Percentiles rank a stretch among this genome's conserved stretches.
phyloP scores from a whole-genome alignment of 2,797 vertebrate genomes.

The Trematocara caparti region DNA sequence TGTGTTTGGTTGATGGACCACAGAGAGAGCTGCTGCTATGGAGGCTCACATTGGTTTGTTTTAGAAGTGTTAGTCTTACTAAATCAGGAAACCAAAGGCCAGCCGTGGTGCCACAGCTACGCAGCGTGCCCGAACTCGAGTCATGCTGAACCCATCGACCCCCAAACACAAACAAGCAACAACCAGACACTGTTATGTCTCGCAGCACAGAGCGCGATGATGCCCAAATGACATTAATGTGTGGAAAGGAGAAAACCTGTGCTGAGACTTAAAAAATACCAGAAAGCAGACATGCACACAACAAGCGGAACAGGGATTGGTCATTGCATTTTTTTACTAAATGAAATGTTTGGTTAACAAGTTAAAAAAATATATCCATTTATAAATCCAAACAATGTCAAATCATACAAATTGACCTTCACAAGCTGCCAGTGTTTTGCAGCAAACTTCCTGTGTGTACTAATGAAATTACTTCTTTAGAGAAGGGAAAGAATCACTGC shows the following conservation, averaged over 20 bases:
- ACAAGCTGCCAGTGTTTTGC: neutral
- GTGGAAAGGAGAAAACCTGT: neutral
- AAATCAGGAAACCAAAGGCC: slow-evolving; percentile 22
- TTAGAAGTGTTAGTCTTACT: slow-evolving; percentile 14
- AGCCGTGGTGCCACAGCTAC: slow-evolving; percentile 2
- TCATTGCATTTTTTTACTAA: neutral
- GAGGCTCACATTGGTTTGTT: slow-evolving; percentile 29
- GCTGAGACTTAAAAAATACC: neutral
- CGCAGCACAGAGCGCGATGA: neutral
- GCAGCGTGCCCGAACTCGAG: slow-evolving; percentile 5
- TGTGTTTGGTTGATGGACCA: neutral
- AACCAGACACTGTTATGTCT: neutral
- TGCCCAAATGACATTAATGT: neutral
- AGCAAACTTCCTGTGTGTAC: neutral
- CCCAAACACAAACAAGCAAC: slow-evolving; percentile 21
- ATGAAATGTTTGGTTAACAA: neutral
- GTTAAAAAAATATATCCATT: neutral
- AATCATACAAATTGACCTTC: neutral
- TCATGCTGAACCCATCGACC: slow-evolving; percentile 21
- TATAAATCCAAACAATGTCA: neutral
- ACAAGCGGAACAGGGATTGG: neutral
- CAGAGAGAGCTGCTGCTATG: slow-evolving; percentile 8
- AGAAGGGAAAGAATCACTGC: neutral
- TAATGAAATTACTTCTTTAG: neutral
- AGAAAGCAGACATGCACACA: neutral